These are phyloP conservation scores for Drosophila yooni DNA, from an alignment of 2,888 invertebrate species.

Conservation along the genomic window DNA sequence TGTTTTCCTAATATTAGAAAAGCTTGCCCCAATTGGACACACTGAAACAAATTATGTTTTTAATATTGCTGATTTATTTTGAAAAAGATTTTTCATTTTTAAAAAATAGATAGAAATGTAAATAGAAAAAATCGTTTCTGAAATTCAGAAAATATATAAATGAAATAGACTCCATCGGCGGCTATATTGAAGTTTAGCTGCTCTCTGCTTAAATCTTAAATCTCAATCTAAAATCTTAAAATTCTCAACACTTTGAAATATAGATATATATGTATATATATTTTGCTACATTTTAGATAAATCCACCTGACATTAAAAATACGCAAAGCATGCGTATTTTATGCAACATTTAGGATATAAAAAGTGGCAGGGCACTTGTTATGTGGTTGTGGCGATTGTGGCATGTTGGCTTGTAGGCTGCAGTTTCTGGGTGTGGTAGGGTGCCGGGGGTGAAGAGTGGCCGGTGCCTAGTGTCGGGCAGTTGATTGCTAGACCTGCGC, in stretches of 20 bases:
- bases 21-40: neutral
- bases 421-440: neutral
- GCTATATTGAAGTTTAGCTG: neutral
- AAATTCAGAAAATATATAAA: neutral
- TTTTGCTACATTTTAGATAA: neutral
- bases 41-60: neutral
- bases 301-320: neutral
- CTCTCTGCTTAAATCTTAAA: no score
- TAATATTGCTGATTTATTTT: neutral
- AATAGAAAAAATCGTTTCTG: neutral
- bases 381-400: neutral
- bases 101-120: neutral
- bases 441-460: neutral
- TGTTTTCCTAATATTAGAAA: neutral
- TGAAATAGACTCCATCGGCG: neutral
- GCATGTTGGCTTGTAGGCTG: neutral
- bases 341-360: neutral
- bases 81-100: neutral
- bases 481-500: constrained; percentile 29
- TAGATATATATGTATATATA: accelerated
- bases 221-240: neutral
- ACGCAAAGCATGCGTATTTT: neutral
- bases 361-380: neutral
- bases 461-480: neutral
- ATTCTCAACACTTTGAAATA: neutral